Evolutionary conservation across 23 tunicate genomes (phyloP).

Genomic region (Pegea sp.): DNA sequence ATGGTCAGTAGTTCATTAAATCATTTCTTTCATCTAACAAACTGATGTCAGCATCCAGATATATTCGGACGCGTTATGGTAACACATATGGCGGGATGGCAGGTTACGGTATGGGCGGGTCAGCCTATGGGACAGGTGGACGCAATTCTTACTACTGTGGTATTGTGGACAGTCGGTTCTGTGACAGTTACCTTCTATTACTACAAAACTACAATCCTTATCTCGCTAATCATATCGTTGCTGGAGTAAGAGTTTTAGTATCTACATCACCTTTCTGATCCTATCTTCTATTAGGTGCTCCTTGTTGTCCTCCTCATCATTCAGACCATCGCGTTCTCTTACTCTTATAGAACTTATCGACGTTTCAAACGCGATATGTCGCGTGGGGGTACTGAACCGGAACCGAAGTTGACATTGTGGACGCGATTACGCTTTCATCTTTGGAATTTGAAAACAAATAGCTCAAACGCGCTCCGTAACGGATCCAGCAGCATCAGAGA

Average conservation of each 20-base stretch:
- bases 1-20: background rate
- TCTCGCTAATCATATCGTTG: constrained; percentile 76
- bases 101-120: background rate
- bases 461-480: too few relatives aligned
- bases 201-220: constrained; percentile 24
- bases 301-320: background rate
- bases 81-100: background rate
- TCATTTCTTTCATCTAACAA: too few relatives aligned
- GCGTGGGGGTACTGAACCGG: background rate
- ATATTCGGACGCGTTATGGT: too few relatives aligned
- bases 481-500: too few relatives aligned
- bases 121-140: background rate
- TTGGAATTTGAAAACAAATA: too few relatives aligned
- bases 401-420: background rate
- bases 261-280: background rate
- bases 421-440: too few relatives aligned
- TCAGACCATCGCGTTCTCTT: background rate
- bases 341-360: background rate
- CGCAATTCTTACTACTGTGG: constrained; percentile 18
- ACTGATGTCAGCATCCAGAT: too few relatives aligned
- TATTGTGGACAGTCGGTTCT: constrained; percentile 2
- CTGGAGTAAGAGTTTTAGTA: constrained; percentile 20
- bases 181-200: background rate
- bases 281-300: background rate
- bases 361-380: background rate